Evolutionary conservation across 2,888 invertebrate species (phyloP).

Genomic region (Andrena haemorrhoa): DNA sequence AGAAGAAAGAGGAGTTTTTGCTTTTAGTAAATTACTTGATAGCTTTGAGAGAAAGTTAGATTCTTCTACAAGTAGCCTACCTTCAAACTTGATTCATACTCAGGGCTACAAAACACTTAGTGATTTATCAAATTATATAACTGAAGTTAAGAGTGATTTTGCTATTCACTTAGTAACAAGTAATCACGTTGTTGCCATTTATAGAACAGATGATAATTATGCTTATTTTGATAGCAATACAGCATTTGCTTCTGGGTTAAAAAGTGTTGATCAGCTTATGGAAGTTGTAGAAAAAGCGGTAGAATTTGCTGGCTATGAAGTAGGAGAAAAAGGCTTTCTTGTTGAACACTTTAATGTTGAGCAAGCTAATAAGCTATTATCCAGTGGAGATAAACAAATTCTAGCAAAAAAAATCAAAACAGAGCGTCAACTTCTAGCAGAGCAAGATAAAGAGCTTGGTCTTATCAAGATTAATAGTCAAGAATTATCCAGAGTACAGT

Average conservation of each 20-base stretch:
- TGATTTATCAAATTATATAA: too few relatives aligned
- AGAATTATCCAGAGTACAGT: constrained; percentile 33
- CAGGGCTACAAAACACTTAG: too few relatives aligned
- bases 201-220: constrained; percentile 60
- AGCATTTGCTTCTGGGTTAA: constrained; percentile 61
- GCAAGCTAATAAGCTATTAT: constrained; percentile 31
- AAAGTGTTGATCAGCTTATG: constrained; percentile 56
- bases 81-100: too few relatives aligned
- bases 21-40: too few relatives aligned
- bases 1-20: too few relatives aligned
- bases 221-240: constrained; percentile 62
- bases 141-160: constrained; percentile 33
- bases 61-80: too few relatives aligned
- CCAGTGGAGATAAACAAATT: constrained; percentile 49
- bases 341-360: constrained; percentile 48
- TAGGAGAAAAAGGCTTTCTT: constrained; percentile 46
- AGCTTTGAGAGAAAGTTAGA: too few relatives aligned
- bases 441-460: constrained; percentile 53
- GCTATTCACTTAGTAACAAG: constrained; percentile 29
- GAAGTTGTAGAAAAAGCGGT: constrained; percentile 51
- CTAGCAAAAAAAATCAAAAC: constrained; percentile 61
- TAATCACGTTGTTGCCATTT: constrained; percentile 38
- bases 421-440: constrained; percentile 42
- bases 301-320: constrained; percentile 42
- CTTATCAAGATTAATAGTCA: constrained; percentile 36